Conservation (phyloP, 2,888 invertebrate genomes). For the Dolichomitus sp. region DNA sequence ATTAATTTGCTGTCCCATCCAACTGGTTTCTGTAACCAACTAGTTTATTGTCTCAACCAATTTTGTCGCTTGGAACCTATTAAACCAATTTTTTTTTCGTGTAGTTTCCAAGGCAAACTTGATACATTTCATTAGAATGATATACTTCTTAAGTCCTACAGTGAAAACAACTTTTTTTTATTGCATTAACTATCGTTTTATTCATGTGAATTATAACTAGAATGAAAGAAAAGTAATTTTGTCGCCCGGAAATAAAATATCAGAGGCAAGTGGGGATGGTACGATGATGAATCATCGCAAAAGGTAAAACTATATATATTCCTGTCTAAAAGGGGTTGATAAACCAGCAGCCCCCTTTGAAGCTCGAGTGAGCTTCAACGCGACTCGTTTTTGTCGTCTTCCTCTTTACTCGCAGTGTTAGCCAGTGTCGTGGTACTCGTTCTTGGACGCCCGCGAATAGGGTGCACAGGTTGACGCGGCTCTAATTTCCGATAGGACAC, state of each 20-base stretch:
- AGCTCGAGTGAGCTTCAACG: constrained; percentile 38
- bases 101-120: too few species aligned
- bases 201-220: not conserved
- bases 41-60: too few species aligned
- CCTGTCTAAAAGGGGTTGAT: constrained; percentile 29
- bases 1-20: too few species aligned
- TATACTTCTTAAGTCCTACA: not conserved
- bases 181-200: not conserved
- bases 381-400: constrained; percentile 47
- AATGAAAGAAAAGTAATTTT: not conserved
- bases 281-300: constrained; percentile 39
- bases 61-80: too few species aligned
- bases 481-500: constrained; percentile 85
- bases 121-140: too few species aligned
- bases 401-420: constrained; percentile 43
- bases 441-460: constrained; percentile 50
- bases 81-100: too few species aligned
- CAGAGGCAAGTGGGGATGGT: not conserved
- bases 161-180: not conserved
- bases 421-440: constrained; percentile 49
- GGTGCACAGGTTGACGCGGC: constrained; percentile 76
- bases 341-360: constrained; percentile 24
- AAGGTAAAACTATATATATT: constrained; percentile 12
- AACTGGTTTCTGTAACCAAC: too few species aligned
- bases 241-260: constrained; percentile 2